Base-by-base conservation (phyloP, 2,888 invertebrate genomes). In the Noctua comes region DNA sequence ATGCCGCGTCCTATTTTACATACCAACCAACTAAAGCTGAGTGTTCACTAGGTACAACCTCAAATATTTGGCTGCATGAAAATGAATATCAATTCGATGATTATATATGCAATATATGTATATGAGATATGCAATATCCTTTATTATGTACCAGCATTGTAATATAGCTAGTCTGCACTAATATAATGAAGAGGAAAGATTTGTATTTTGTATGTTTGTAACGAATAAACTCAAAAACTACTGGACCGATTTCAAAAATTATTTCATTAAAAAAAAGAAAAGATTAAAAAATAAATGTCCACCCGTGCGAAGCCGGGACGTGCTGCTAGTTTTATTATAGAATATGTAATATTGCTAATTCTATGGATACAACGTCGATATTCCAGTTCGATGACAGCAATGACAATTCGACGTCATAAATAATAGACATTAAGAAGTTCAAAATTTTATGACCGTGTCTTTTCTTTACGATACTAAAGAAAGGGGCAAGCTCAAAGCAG, bases 1-100 rank as follows among this genome's bases (percentile, higher is more conserved):
- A 85, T 79, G 68, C 76, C 77, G 43, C 70, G 79, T 79, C 36
- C 84, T 68, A 86, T 78, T 86, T 88, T 79, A 81, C 75, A 79
- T 80, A 77, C 54, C n/a, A 51, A 79, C 43, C n/a, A 46, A 1
- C 18, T 86, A 66, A 87, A 74, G 87, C 65, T 36, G 68, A 1
- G 64, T 76, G 1, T 36, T 54, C 73, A 85, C 71, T 80, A 27
- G 16, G 31, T 62, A 4, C 36, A 21, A n/a, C n/a, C n/a, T 18
- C 10, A 64, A 66, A 43, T n/a, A 2, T 43, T 43, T 16, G 3
- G 16, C 16, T n/a, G 10, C 10, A 65, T 40, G 3, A 13, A 36
- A n/a, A 40, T 40, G 0, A 18, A 40, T 65, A 16, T 40, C 2
- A 40, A 65, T 40, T 24, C 24, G 13, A 24, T 24, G 6, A 65